Evolutionary conservation across 2,888 invertebrate species (phyloP).

Genomic region (Amblyteles armatorius): DNA sequence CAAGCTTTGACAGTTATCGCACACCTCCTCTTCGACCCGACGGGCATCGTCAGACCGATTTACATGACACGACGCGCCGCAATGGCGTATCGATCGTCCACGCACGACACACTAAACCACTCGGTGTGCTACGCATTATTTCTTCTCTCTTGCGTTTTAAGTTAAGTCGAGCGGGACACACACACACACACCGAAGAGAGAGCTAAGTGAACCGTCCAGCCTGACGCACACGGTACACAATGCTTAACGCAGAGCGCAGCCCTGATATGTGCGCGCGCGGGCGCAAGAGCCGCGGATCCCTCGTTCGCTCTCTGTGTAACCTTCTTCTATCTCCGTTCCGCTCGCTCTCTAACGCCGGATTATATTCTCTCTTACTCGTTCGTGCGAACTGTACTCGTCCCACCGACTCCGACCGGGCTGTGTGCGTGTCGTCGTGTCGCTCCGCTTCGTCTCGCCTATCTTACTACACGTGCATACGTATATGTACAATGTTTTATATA

Average conservation of each 20-base stretch:
- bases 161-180: conserved; percentile 22
- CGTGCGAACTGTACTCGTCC: conserved; percentile 55
- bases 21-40: conserved; percentile 26
- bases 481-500: neutral
- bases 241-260: conserved; percentile 68
- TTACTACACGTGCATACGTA: conserved; percentile 35
- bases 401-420: neutral
- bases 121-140: conserved; percentile 78
- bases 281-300: conserved; percentile 64
- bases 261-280: conserved; percentile 69
- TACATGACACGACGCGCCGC: conserved; percentile 79
- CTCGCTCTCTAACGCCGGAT: conserved; percentile 36
- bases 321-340: neutral
- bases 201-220: conserved; percentile 73
- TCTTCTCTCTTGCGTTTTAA: conserved; percentile 34
- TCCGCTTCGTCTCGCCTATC: conserved; percentile 66
- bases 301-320: conserved; percentile 28
- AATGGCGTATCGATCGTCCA: conserved; percentile 83
- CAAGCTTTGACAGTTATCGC: conserved; percentile 62
- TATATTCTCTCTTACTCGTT: conserved; percentile 34
- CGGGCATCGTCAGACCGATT: conserved; percentile 69
- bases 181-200: conserved; percentile 35
- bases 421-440: conserved; percentile 65
- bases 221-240: conserved; percentile 72
- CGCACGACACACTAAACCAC: conserved; percentile 76